These are phyloP conservation scores for Gastracanthus pulcherrimus DNA, from an alignment of 2,888 invertebrate species.

Conservation along the genomic window DNA sequence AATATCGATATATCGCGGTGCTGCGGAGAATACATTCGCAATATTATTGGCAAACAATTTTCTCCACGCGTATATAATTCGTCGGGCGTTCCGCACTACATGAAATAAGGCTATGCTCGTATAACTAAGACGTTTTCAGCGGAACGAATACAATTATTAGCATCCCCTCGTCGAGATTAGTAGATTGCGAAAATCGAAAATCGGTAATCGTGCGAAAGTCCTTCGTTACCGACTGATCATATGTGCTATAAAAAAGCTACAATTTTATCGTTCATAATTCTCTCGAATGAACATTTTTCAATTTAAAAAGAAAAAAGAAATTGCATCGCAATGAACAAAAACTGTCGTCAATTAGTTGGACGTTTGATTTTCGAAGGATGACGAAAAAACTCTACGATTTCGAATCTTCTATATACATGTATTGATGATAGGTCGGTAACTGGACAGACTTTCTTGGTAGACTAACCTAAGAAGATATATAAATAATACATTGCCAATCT, in stretches of 20 bases:
- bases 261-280: not conserved
- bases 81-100: too few relatives aligned
- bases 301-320: not conserved
- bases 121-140: not conserved
- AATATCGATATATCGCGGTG: too few relatives aligned
- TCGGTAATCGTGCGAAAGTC: constrained; percentile 12
- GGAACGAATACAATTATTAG: constrained; percentile 9
- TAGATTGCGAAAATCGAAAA: not conserved
- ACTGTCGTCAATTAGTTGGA: constrained; percentile 9
- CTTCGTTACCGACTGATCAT: not conserved
- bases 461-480: constrained; percentile 15
- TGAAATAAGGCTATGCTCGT: too few relatives aligned
- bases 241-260: not conserved
- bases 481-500: constrained; percentile 37
- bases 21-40: not conserved
- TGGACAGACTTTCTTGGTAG: not conserved
- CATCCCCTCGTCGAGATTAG: not conserved
- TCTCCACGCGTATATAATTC: not conserved
- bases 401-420: not conserved
- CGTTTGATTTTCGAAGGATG: not conserved
- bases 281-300: not conserved
- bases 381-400: not conserved
- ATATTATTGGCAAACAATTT: not conserved
- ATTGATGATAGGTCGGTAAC: not conserved
- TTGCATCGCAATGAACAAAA: not conserved